phyloP scores from a whole-genome alignment of 2,113 vertebrate species.

The Vicugna pacos region DNA sequence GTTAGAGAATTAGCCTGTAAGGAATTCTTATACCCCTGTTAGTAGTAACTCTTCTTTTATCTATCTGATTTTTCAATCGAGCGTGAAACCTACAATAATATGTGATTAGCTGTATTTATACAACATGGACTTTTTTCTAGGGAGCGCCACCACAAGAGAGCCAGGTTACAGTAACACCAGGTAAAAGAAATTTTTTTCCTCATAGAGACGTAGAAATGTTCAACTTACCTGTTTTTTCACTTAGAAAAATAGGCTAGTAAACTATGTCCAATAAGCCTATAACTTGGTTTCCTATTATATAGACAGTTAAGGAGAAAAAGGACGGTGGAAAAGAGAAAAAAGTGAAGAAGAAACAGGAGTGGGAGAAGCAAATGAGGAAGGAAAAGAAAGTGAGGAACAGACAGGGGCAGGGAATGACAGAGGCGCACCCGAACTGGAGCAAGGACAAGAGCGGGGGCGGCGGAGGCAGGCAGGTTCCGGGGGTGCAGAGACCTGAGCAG shows the following conservation, averaged over 20 bases:
- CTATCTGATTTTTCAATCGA: neutral
- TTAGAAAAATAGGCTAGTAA: neutral
- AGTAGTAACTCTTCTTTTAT: neutral
- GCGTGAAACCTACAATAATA: neutral
- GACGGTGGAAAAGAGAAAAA: neutral
- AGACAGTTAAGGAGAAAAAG: neutral
- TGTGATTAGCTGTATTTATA: neutral
- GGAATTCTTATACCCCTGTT: neutral
- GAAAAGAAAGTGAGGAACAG: neutral
- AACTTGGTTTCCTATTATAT: neutral
- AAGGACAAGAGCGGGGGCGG: fast-evolving
- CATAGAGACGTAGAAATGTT: slow-evolving; percentile 5
- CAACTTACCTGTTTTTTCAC: slow-evolving; percentile 20
- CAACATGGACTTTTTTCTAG: neutral
- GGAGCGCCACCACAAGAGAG: neutral
- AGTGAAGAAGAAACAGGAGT: neutral
- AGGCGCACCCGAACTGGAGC: neutral
- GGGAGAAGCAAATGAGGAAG: neutral
- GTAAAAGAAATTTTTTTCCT: neutral
- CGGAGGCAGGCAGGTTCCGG: too few species aligned
- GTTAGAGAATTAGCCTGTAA: neutral
- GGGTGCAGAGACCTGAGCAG: neutral
- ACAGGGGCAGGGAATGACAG: neutral
- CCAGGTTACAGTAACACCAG: neutral
- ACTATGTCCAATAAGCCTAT: neutral